phyloP scores from a whole-genome alignment of 2,888 invertebrate genomes.

The Doris montereyensis region DNA sequence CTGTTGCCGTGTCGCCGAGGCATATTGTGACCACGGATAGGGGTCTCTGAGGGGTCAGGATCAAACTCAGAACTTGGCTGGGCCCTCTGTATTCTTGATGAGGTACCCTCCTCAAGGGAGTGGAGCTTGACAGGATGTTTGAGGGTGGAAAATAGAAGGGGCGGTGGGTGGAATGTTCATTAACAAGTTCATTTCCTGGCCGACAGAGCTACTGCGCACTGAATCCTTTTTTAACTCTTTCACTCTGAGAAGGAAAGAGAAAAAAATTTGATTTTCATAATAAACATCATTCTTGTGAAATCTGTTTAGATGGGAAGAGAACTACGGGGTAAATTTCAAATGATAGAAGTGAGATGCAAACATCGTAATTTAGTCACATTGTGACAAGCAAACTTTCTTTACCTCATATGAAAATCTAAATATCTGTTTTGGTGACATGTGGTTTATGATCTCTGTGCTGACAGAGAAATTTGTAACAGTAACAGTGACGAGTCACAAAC shows the following conservation, averaged over 20 bases:
- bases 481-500: no score
- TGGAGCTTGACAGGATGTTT: constrained; percentile 63
- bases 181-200: constrained; percentile 56
- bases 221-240: constrained; percentile 58
- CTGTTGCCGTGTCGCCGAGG: constrained; percentile 13
- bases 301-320: no score
- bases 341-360: no score
- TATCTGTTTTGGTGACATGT: no score
- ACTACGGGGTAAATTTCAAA: no score
- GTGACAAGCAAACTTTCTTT: no score
- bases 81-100: constrained; percentile 44
- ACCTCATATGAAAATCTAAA: no score
- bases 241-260: constrained; percentile 57
- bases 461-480: no score
- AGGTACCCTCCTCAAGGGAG: constrained; percentile 56
- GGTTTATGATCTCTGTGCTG: no score
- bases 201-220: constrained; percentile 48
- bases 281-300: no score
- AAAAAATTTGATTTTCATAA: no score
- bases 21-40: constrained; percentile 60
- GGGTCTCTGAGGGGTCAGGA: constrained; percentile 61
- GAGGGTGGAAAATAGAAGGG: constrained; percentile 65
- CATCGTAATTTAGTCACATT: no score
- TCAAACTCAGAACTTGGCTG: constrained; percentile 47
- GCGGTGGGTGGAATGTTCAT: constrained; percentile 65